phyloP scores from a whole-genome alignment of 2,888 invertebrate genomes.

The Aethes cnicana region DNA sequence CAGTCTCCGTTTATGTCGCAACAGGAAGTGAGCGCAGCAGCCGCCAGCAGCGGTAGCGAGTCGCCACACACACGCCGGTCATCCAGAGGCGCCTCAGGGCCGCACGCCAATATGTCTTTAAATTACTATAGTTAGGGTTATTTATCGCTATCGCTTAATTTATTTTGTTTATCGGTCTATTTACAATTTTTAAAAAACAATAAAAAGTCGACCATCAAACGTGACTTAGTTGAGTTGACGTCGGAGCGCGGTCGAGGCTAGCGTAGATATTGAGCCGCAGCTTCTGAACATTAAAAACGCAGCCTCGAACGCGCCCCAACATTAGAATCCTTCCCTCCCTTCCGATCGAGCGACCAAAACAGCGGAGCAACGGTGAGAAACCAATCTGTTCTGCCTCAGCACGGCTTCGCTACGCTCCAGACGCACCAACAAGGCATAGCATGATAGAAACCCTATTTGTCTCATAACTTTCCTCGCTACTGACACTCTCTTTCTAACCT shows the following conservation, averaged over 20 bases:
- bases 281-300: constrained; percentile 48
- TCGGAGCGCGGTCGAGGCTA: constrained; percentile 59
- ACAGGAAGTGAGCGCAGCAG: constrained; percentile 79
- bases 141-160: constrained; percentile 81
- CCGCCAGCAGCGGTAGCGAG: constrained; percentile 72
- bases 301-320: constrained; percentile 58
- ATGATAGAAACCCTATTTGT: constrained; percentile 54
- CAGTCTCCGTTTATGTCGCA: constrained; percentile 82
- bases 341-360: constrained; percentile 68
- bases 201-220: constrained; percentile 79
- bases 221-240: constrained; percentile 63
- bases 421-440: constrained; percentile 74
- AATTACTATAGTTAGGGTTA: constrained; percentile 79
- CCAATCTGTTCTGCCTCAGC: constrained; percentile 76
- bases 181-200: constrained; percentile 72
- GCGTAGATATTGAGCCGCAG: constrained; percentile 42
- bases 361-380: constrained; percentile 79
- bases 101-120: constrained; percentile 76
- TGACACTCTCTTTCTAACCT: constrained; percentile 68
- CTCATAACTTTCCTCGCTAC: constrained; percentile 73
- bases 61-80: constrained; percentile 75
- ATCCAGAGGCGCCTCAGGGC: constrained; percentile 74
- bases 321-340: constrained; percentile 55
- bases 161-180: constrained; percentile 79
- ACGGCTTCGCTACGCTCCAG: constrained; percentile 76